Evolutionary conservation across 1,140 invertebrate species (phyloP).

Genomic region (Drosophila biarmipes): DNA sequence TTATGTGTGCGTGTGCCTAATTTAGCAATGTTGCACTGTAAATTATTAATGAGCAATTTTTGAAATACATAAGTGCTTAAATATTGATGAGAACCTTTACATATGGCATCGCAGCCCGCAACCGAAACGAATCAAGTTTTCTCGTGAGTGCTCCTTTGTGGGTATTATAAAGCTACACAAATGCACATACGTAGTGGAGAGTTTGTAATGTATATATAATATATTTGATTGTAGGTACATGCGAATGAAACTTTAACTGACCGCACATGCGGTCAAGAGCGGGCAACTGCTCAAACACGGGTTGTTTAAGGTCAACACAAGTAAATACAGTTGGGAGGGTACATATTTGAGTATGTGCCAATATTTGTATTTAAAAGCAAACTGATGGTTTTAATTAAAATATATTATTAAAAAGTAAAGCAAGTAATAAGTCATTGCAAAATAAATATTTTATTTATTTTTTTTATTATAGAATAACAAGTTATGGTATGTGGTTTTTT

Average conservation of each 20-base stretch:
- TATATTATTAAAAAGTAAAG: too few relatives aligned
- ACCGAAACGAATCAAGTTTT: conserved; percentile 16
- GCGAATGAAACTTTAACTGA: conserved; percentile 9
- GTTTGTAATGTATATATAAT: background rate
- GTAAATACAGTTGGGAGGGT: background rate
- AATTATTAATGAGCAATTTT: conserved; percentile 56
- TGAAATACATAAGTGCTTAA: conserved; percentile 47
- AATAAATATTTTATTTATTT: too few relatives aligned
- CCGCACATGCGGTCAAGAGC: conserved; percentile 4
- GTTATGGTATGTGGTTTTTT: too few relatives aligned
- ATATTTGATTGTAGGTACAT: background rate
- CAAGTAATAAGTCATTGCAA: too few relatives aligned
- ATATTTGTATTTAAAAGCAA: background rate
- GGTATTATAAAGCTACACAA: conserved; percentile 9
- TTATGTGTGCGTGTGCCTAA: conserved; percentile 23
- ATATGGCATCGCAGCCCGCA: conserved; percentile 12
- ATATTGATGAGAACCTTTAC: conserved; percentile 50
- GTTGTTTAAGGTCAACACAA: background rate
- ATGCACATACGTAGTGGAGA: background rate
- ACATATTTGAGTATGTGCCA: background rate
- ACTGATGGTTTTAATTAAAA: too few relatives aligned
- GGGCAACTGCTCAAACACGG: conserved; percentile 1
- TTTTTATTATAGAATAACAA: too few relatives aligned
- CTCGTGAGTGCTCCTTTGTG: background rate
- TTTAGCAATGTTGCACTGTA: conserved; percentile 49